phyloP scores from a whole-genome alignment of 1,140 invertebrate genomes.

The Panagrolaimus sp. region DNA sequence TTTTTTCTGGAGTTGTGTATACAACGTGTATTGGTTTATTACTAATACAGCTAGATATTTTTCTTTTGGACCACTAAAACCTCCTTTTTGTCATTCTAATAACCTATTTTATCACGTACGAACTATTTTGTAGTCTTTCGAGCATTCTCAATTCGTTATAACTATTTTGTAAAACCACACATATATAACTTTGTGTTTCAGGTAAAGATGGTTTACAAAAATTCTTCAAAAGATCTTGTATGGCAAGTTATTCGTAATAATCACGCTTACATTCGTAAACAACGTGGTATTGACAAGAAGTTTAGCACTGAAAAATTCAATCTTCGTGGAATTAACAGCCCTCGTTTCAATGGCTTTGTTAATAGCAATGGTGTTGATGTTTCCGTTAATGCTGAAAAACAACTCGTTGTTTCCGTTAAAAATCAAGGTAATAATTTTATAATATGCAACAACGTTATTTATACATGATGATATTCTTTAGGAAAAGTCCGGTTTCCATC shows the following conservation, averaged over 20 bases:
- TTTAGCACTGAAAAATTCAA: slow-evolving; percentile 41
- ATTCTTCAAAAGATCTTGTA: slow-evolving; percentile 7
- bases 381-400: slow-evolving; percentile 11
- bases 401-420: not conserved
- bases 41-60: no score
- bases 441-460: no score
- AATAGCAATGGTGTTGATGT: slow-evolving; percentile 36
- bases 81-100: no score
- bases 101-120: no score
- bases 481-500: not conserved
- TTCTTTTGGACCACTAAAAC: no score
- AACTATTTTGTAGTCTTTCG: no score
- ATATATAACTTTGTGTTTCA: no score
- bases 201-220: slow-evolving; percentile 1
- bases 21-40: no score
- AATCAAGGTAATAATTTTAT: not conserved
- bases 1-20: no score
- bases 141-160: no score
- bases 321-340: slow-evolving; percentile 24
- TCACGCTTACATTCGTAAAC: slow-evolving; percentile 32
- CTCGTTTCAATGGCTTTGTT: slow-evolving; percentile 35
- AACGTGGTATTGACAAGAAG: slow-evolving; percentile 34
- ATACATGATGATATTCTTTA: no score
- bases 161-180: no score
- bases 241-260: slow-evolving; percentile 37